Conservation (phyloP, 2,888 invertebrate species). For the Yponomeuta sedellus region DNA sequence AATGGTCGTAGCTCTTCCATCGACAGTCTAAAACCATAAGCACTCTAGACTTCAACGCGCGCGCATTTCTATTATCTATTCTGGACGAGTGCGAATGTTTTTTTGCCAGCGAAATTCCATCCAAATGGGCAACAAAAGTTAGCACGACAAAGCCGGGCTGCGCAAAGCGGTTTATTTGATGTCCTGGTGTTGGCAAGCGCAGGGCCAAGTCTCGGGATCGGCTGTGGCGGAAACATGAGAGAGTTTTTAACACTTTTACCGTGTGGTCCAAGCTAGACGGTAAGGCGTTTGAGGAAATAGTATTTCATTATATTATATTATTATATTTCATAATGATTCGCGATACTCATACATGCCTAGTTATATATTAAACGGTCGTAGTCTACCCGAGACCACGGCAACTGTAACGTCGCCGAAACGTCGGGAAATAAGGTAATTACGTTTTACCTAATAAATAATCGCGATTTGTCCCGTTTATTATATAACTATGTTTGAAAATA, state of each 20-base stretch:
- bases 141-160: slow-evolving; percentile 57
- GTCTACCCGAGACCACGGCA: too few relatives aligned
- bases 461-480: too few relatives aligned
- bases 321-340: too few relatives aligned
- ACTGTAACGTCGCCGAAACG: too few relatives aligned
- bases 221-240: slow-evolving; percentile 51
- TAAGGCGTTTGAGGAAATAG: neutral
- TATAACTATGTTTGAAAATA: too few relatives aligned
- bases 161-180: slow-evolving; percentile 55
- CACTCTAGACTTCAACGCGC: neutral
- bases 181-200: neutral
- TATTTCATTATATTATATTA: too few relatives aligned
- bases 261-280: slow-evolving; percentile 21
- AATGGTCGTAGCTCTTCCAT: too few relatives aligned
- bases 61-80: slow-evolving; percentile 26
- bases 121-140: slow-evolving; percentile 30
- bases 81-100: slow-evolving; percentile 28
- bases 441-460: too few relatives aligned
- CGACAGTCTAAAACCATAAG: too few relatives aligned
- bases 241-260: slow-evolving; percentile 34
- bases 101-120: slow-evolving; percentile 37
- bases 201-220: slow-evolving; percentile 30
- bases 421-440: too few relatives aligned
- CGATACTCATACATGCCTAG: too few relatives aligned
- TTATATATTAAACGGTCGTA: too few relatives aligned